These are phyloP conservation scores for Cottus gobio DNA, from an alignment of 2,113 vertebrate species.

Conservation along the genomic window DNA sequence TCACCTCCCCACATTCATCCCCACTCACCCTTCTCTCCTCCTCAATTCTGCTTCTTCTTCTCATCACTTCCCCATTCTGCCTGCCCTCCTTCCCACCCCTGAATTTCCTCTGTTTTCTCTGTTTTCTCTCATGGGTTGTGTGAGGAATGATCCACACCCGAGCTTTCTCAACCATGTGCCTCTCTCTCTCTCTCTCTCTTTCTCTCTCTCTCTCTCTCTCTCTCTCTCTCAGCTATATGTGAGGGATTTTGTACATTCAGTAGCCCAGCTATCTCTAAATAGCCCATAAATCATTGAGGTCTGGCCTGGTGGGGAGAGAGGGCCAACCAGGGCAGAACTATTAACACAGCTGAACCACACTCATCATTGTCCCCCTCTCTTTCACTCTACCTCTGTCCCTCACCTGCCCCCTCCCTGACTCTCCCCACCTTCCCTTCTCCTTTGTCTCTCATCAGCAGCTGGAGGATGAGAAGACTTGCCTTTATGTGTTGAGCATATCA, in stretches of 20 bases:
- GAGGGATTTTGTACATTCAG: slow-evolving; percentile 68
- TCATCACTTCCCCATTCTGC: slow-evolving; percentile 14
- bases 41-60: slow-evolving; percentile 19
- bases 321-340: slow-evolving; percentile 68
- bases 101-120: slow-evolving; percentile 33
- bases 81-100: slow-evolving; percentile 7
- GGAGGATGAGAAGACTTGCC: slow-evolving; percentile 8
- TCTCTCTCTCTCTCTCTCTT: slow-evolving; percentile 2
- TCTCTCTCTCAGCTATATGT: slow-evolving; percentile 23
- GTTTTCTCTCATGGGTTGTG: slow-evolving; percentile 22
- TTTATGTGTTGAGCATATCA: not conserved
- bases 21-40: not conserved
- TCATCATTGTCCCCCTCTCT: slow-evolving; percentile 55
- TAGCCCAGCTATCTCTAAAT: slow-evolving; percentile 70
- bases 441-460: slow-evolving; percentile 1
- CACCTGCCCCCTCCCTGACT: slow-evolving; percentile 11
- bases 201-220: slow-evolving; percentile 9
- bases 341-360: slow-evolving; percentile 70
- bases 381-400: slow-evolving; percentile 30
- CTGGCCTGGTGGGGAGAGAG: slow-evolving; percentile 52
- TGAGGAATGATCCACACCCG: slow-evolving; percentile 51
- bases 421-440: not conserved
- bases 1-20: slow-evolving; percentile 29
- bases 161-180: slow-evolving; percentile 25
- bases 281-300: slow-evolving; percentile 75